Percentiles rank a stretch among this genome's conserved stretches.
Conservation (phyloP, 1,140 invertebrate species). For the Coboldia fuscipes region DNA sequence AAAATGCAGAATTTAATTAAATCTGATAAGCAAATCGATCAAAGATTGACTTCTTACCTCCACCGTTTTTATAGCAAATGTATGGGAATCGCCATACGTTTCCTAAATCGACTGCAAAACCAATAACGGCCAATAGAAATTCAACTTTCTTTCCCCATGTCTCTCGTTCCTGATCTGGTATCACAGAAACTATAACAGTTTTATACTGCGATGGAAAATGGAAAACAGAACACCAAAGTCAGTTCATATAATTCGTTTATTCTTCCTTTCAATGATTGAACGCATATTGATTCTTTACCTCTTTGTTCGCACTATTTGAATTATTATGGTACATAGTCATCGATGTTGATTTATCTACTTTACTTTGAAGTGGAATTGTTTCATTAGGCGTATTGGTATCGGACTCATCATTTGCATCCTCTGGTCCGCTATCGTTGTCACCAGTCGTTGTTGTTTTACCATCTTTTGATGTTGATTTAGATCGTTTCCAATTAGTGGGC, state of each 20-base stretch:
- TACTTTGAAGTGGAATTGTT: constrained; percentile 2
- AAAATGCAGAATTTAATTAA: not conserved
- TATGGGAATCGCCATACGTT: constrained; percentile 68
- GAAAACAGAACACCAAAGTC: not conserved
- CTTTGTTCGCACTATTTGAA: not conserved
- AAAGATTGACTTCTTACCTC: too few relatives aligned
- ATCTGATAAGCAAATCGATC: not conserved
- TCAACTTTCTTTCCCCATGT: constrained; percentile 73
- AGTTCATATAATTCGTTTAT: not conserved
- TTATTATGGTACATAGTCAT: not conserved
- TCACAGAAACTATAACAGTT: constrained; percentile 34
- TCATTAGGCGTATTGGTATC: constrained; percentile 2
- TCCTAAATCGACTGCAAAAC: constrained; percentile 68
- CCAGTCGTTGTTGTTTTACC: too few relatives aligned
- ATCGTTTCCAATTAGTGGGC: too few relatives aligned
- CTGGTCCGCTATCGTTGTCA: not conserved
- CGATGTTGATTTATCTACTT: not conserved
- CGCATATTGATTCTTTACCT: not conserved
- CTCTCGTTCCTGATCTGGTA: constrained; percentile 35
- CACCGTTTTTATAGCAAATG: constrained; percentile 61
- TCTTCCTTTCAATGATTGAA: not conserved
- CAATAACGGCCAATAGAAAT: constrained; percentile 68
- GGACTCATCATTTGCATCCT: not conserved
- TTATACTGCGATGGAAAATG: constrained; percentile 12
- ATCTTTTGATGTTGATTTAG: too few relatives aligned